Evolutionary conservation across 2,888 invertebrate genomes (phyloP), one percentile per base, ranked within the genome.

Genomic region (Cybosia mesomella): DNA sequence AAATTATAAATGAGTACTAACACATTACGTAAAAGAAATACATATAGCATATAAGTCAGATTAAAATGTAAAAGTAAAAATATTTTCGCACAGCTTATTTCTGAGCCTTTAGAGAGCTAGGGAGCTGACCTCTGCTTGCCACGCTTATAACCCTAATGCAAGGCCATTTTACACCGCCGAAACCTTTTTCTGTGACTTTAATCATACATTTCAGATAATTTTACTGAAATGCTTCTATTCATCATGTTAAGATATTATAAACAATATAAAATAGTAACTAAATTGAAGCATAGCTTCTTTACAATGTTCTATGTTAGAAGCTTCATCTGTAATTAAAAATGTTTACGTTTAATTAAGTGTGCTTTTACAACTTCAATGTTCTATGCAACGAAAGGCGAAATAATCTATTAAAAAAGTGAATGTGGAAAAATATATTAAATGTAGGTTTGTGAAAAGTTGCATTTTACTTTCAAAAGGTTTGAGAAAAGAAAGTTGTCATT

Each of bases 401-500:
- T 21, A 21, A 39, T 72, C 65, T 63, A 24, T n/a, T 21, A 32
- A 43, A 64, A 57, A 57, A 54, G n/a, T 64, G 13, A 57, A 57
- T 43, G 28, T 43, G 22, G 39, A 39, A 57, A 55, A 34, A 66
- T 74, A 75, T 72, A 72, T 57, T 69, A 66, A 71, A 77, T 73
- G 68, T 74, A 49, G 64, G 59, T 66, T 64, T 58, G 71, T 53
- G 60, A 77, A 80, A 79, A 74, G 66, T 34, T 53, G 58, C 55
- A 70, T 72, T 74, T 72, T 68, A 72, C 71, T 75, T 69, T 74
- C 64, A 70, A 74, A 77, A 58, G 36, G 54, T 63, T 18, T 62
- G 13, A 66, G 60, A 73, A 75, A 82, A 70, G 73, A 76, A 80
- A 75, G 78, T 71, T 67, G 64, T 58, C 58, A 58, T 49, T 62